Percentiles rank a stretch among this genome's conserved stretches.
Conservation (phyloP, 1,140 invertebrate species). For the Drosophila orena region DNA sequence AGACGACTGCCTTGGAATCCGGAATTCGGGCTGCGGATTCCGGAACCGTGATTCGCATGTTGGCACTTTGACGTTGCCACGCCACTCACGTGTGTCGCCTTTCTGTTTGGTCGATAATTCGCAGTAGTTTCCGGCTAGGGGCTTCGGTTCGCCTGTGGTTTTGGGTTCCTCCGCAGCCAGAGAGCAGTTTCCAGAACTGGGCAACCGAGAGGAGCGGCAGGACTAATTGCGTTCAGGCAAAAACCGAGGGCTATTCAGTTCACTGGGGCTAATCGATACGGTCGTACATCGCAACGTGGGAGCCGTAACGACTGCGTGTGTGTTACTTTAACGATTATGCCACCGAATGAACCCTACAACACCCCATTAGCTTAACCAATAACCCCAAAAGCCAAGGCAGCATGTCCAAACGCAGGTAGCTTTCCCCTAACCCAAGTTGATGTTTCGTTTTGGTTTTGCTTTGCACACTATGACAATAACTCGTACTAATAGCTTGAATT, state of each 20-base stretch:
- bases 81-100: slow-evolving; percentile 50
- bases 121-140: slow-evolving; percentile 28
- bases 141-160: slow-evolving; percentile 31
- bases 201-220: slow-evolving; percentile 49
- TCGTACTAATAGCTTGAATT: neutral
- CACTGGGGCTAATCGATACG: slow-evolving; percentile 75
- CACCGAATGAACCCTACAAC: slow-evolving; percentile 43
- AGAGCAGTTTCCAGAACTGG: slow-evolving; percentile 50
- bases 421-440: slow-evolving; percentile 2
- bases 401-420: slow-evolving; percentile 77
- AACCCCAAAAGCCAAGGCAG: slow-evolving; percentile 28
- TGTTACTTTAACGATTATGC: slow-evolving; percentile 61
- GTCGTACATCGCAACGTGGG: slow-evolving; percentile 48
- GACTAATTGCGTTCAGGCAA: slow-evolving; percentile 65
- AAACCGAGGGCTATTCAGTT: slow-evolving; percentile 56
- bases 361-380: slow-evolving; percentile 19
- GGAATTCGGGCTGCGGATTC: slow-evolving; percentile 29
- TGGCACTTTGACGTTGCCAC: slow-evolving; percentile 51
- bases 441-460: slow-evolving; percentile 28
- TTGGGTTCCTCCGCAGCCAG: slow-evolving; percentile 16
- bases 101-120: slow-evolving; percentile 44
- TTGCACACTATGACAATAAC: no score
- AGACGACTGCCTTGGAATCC: slow-evolving; percentile 50
- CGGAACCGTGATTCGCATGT: slow-evolving; percentile 39
- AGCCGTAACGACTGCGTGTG: slow-evolving; percentile 56